phyloP scores from a whole-genome alignment of 2,113 vertebrate species.

The Nycticebus coucang region DNA sequence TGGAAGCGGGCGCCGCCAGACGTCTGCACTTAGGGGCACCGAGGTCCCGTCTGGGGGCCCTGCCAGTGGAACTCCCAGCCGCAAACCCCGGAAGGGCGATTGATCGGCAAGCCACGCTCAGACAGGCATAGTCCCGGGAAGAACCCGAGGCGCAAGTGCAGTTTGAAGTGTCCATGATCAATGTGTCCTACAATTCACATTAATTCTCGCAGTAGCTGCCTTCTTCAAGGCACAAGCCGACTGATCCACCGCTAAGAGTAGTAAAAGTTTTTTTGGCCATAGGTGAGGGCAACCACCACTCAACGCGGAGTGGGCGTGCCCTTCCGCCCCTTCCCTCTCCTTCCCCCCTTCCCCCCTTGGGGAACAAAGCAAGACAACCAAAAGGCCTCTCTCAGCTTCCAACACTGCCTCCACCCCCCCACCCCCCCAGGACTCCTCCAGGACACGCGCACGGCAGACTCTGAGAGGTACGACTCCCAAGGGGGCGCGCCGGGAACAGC shows the following conservation, averaged over 20 bases:
- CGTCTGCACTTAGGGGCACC: not conserved
- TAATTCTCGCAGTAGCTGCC: not conserved
- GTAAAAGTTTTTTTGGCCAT: no score
- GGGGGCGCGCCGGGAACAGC: fast-evolving
- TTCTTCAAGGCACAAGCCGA: not conserved
- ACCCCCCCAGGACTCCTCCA: no score
- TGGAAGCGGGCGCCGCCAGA: not conserved
- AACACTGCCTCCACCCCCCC: no score
- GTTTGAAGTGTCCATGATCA: not conserved
- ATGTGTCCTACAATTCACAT: not conserved
- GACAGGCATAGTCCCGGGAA: not conserved
- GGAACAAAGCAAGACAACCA: no score
- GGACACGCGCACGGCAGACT: fast-evolving
- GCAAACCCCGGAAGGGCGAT: not conserved
- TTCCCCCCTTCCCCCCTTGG: no score
- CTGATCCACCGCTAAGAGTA: not conserved
- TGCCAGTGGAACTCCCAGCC: not conserved
- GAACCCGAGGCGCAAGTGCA: not conserved
- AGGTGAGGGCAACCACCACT: no score
- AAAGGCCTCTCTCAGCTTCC: no score
- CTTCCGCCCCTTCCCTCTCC: no score
- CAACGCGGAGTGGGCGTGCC: no score
- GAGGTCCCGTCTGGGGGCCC: not conserved
- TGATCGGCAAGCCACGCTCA: not conserved
- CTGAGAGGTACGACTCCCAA: fast-evolving